Percentiles rank a stretch among this genome's conserved stretches.
These are phyloP conservation scores for Meles meles DNA, from an alignment of 2,113 vertebrate species.

Conservation along the genomic window DNA sequence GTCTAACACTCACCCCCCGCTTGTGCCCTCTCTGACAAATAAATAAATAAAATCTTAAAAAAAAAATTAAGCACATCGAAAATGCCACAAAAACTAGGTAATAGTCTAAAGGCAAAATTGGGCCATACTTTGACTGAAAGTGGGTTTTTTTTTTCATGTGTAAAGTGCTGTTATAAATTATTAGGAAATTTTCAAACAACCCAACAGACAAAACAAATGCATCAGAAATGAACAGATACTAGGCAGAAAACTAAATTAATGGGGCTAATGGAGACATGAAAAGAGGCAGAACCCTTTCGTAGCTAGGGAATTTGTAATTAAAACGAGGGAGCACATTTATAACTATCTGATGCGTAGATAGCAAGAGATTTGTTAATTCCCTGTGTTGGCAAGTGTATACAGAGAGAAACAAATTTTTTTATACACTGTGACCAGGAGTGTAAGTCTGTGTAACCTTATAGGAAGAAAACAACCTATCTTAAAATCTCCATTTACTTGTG, in stretches of 20 bases:
- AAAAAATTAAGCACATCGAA: neutral
- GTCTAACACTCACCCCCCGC: neutral
- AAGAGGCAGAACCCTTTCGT: neutral
- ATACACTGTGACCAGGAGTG: fast-evolving
- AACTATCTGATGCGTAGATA: too few relatives aligned
- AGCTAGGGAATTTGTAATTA: too few relatives aligned
- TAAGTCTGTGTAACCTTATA: neutral
- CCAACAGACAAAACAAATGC: neutral
- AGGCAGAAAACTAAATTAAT: neutral
- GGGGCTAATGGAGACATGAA: neutral
- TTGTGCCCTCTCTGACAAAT: neutral
- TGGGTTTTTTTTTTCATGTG: neutral
- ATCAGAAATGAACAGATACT: neutral
- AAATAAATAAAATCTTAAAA: neutral
- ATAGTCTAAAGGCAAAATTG: neutral
- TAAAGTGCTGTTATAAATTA: neutral
- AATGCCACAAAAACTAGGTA: neutral
- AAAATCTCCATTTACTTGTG: neutral
- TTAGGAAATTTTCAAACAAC: neutral
- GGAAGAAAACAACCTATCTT: neutral
- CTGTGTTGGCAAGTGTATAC: neutral
- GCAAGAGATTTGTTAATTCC: neutral
- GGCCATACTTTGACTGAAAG: neutral
- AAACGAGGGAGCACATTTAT: neutral
- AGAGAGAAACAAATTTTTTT: neutral